Base-by-base conservation (phyloP, 2,113 vertebrate genomes). In the Origma solitaria region DNA sequence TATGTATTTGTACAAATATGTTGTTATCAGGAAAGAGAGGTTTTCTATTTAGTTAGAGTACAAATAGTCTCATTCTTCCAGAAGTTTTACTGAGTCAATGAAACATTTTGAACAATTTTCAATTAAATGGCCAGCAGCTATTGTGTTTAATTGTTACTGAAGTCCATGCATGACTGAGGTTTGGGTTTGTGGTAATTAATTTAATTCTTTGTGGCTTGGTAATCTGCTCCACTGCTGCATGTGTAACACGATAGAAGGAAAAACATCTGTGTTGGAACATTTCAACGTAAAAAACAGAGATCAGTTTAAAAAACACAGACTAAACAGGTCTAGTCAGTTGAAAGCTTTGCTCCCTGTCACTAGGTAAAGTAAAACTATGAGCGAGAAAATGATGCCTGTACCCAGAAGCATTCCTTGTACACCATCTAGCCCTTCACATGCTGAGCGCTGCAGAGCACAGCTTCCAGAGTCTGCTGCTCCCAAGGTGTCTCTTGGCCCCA, bases 41-140 rank as follows among this genome's bases (percentile, higher is more conserved):
- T 35, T 50, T 73, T n/a, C 35, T 64, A 28, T 40, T 54, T 30
- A 85, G 11, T 20, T 40, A 45, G 8, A 27, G 31, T 42, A 86
- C 56, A 77, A 88, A 82, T 4, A 54, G 30, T 22, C 23, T 73
- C 23, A 24, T 90, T 84, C 60, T 91, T 83, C 33, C 22, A 82
- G 27, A 45, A 64, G 21, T 22, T 66, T 42, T 84, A 35, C 2
- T 40, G 37, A 78, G 61, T 75, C 30, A 91, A 50, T 47, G 88
- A 75, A 91, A 89, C 20, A 81, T 89, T 91, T 78, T 86, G 77
- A 94, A 81, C 60, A 37, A 68, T 35, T 91, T 80, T 75, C 69
- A 94, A 87, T 82, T 84, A 68, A 94, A 47, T 35, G 78, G 38
- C 27, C 33, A 91, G 81, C 24, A 84, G 53, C 60, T 66, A 91